Evolutionary conservation across 2,797 vertebrate species (phyloP), one percentile per base, ranked within the genome.

Genomic region (Neomorphus geoffroyi): DNA sequence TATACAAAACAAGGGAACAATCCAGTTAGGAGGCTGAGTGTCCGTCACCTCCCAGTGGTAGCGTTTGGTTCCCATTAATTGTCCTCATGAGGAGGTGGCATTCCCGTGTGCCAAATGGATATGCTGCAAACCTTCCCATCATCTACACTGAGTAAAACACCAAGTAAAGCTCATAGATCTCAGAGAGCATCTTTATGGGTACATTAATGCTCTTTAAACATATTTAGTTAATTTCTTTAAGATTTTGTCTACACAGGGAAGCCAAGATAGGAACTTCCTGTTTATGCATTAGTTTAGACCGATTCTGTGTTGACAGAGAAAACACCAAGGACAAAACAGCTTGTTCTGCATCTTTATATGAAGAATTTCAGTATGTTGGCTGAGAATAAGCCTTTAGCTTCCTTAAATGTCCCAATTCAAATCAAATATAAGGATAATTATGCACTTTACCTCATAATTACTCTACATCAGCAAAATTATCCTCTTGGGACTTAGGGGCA

Each of bases 1-100:
- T 99, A 92, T 90, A 94, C 41, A 86, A 95, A 96, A 90, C 39
- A 83, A 84, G 46, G 71, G 65, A 85, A 90, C 37, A 83, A 39
- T 48, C 77, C 41, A 23, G 60, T 96, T 72, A 96, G 80, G 61
- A 87, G 80, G 62, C 39, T 86, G 15, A 90, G 32, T 6, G 1
- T 35, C 32, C 61, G 87, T 45, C 61, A 23, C 1, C 0, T 24
- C 51, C 19, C 74, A 89, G 80, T 56, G 79, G 51, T 54, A 48
- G 64, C 4, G 28, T 84, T 79, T 62, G 69, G 13, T 9, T 86
- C 48, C 53, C 41, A 62, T 32, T 62, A 72, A 32, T 1, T 54
- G 61, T 12, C 41, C 37, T 71, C 12, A 24, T 23, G 33, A 56
- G 0, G 0, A 91, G 33, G 0, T 67, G 45, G 57, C 54, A 69